These are phyloP conservation scores for Antechinus stuartii DNA, from an alignment of 2,113 vertebrate species.

Conservation along the genomic window DNA sequence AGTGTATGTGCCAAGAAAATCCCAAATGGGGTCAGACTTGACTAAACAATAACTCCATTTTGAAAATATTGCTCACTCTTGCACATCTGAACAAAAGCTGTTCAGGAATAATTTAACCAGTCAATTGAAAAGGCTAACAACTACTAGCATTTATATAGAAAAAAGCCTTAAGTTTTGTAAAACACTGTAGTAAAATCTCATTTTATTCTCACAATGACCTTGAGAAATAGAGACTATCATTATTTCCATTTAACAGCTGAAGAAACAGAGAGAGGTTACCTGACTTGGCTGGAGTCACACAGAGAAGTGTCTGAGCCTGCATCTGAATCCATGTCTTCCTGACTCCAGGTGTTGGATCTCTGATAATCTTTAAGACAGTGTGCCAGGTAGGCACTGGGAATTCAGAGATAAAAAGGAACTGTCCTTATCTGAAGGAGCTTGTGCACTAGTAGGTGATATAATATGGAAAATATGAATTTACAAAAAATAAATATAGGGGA, in stretches of 20 bases:
- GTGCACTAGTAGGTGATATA: too few relatives aligned
- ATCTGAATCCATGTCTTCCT: background rate
- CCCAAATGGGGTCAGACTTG: background rate
- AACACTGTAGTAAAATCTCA: background rate
- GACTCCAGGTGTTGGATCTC: too few relatives aligned
- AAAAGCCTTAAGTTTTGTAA: background rate
- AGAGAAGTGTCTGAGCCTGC: background rate
- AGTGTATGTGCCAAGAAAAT: background rate
- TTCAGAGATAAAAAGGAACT: background rate
- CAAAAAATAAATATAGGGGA: too few relatives aligned
- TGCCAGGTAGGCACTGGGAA: accelerated
- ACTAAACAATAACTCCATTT: background rate
- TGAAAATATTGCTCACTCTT: background rate
- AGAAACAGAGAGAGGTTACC: background rate
- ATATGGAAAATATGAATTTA: too few relatives aligned
- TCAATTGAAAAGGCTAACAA: background rate
- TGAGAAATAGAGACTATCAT: too few relatives aligned
- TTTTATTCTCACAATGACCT: background rate
- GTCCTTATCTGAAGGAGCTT: too few relatives aligned
- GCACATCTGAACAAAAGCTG: background rate
- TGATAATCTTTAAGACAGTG: too few relatives aligned
- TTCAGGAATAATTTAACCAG: background rate
- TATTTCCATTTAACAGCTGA: background rate
- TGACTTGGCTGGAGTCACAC: background rate
- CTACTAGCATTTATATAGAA: background rate